Conservation (phyloP, 1,140 invertebrate genomes). For the Drosophila sulfurigaster region DNA sequence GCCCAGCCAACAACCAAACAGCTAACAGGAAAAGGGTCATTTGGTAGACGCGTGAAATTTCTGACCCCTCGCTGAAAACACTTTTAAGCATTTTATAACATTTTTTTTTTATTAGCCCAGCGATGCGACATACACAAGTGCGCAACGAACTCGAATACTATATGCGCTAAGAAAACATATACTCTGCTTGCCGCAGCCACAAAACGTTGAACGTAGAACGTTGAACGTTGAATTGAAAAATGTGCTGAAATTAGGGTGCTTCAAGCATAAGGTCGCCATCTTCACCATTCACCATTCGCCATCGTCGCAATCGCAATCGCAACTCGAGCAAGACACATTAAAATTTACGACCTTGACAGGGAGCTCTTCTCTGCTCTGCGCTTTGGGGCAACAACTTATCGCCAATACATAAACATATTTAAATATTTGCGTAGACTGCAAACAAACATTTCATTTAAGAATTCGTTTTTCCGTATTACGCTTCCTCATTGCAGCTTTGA, state of each 20-base stretch:
- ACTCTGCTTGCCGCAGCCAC: conserved; percentile 28
- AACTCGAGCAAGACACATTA: conserved; percentile 47
- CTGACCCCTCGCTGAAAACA: conserved; percentile 43
- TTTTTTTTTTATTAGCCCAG: conserved; percentile 38
- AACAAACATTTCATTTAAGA: conserved; percentile 6
- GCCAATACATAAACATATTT: conserved; percentile 50
- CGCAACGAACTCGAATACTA: background rate
- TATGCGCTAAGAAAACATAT: background rate
- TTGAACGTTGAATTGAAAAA: conserved; percentile 64
- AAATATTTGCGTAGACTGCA: conserved; percentile 25
- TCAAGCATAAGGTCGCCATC: conserved; percentile 33
- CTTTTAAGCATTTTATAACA: conserved; percentile 47
- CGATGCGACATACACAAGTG: conserved; percentile 23
- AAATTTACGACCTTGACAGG: conserved; percentile 68
- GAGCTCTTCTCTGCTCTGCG: conserved; percentile 36
- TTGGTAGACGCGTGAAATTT: conserved; percentile 78
- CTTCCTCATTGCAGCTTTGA: conserved; percentile 89
- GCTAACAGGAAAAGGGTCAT: conserved; percentile 76
- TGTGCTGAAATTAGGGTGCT: conserved; percentile 46
- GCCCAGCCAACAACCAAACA: conserved; percentile 27
- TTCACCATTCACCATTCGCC: no score
- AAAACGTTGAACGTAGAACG: conserved; percentile 40
- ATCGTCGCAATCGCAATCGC: background rate
- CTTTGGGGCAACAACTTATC: conserved; percentile 68
- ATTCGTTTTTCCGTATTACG: conserved; percentile 1